These are phyloP conservation scores for Drosophila melanica DNA, from an alignment of 1,140 invertebrate species.

Conservation along the genomic window DNA sequence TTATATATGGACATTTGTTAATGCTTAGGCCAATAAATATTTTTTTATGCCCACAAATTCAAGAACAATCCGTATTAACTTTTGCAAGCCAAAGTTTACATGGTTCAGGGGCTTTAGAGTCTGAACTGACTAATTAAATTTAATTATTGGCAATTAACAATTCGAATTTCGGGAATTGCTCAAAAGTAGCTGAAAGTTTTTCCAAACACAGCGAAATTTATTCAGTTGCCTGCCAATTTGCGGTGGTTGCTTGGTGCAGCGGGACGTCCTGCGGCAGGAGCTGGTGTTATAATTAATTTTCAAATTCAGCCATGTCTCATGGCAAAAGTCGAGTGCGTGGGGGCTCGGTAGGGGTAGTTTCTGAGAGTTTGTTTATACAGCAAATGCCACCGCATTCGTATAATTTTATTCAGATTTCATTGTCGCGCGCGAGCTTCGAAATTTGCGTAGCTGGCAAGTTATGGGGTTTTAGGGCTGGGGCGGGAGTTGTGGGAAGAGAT, in stretches of 20 bases:
- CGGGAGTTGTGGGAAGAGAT: background rate
- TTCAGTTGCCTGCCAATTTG: background rate
- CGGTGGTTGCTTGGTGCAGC: background rate
- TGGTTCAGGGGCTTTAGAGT: background rate
- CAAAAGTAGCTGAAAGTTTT: conserved; percentile 13
- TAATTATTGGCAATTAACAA: conserved; percentile 25
- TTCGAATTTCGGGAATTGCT: conserved; percentile 11
- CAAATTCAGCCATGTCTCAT: conserved; percentile 10
- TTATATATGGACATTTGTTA: no score
- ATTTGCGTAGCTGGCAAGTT: conserved; percentile 53
- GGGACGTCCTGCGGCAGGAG: background rate
- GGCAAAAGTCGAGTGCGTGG: conserved; percentile 1
- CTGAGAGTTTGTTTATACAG: conserved; percentile 20
- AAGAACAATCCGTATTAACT: background rate
- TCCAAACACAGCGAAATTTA: conserved; percentile 14
- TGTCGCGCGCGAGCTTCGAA: conserved; percentile 47
- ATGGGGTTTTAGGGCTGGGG: conserved; percentile 1
- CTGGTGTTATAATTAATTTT: conserved; percentile 41
- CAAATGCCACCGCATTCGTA: conserved; percentile 24
- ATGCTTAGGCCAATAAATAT: background rate
- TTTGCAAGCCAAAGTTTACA: background rate
- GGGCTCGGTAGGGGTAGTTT: background rate
- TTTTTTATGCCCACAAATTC: conserved; percentile 10
- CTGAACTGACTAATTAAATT: conserved; percentile 9
- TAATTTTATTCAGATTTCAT: conserved; percentile 39